phyloP scores from a whole-genome alignment of 2,888 invertebrate species.

The Peribatodes rhomboidaria region DNA sequence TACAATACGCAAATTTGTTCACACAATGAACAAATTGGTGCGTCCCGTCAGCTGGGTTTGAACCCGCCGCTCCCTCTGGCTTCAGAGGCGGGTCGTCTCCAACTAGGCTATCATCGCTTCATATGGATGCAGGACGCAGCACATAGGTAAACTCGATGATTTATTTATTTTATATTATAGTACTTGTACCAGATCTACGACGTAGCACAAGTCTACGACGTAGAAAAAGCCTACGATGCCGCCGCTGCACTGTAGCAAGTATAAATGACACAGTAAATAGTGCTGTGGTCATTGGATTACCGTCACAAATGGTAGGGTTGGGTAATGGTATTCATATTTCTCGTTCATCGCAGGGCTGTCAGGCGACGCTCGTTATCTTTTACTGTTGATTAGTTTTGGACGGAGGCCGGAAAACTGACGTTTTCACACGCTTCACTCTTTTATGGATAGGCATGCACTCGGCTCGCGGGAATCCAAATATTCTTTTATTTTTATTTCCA shows the following conservation, averaged over 20 bases:
- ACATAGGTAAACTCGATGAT: too few species aligned
- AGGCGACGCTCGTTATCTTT: conserved; percentile 55
- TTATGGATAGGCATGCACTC: conserved; percentile 18
- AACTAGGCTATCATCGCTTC: too few species aligned
- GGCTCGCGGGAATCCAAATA: conserved; percentile 17
- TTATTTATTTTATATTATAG: too few species aligned
- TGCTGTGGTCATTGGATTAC: conserved; percentile 1
- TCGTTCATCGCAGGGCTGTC: conserved; percentile 50
- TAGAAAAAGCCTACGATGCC: conserved; percentile 33
- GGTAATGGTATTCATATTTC: conserved; percentile 48
- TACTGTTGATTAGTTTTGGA: conserved; percentile 63
- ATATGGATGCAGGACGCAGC: too few species aligned
- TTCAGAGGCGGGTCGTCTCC: too few species aligned
- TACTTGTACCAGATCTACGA: not conserved
- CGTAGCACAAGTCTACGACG: conserved; percentile 39
- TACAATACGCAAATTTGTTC: too few species aligned
- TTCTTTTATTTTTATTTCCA: conserved; percentile 40
- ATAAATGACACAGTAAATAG: conserved; percentile 11
- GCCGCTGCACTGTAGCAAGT: not conserved
- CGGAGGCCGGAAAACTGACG: conserved; percentile 44
- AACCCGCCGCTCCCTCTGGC: too few species aligned
- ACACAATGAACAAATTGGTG: too few species aligned
- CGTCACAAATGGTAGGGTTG: conserved; percentile 28
- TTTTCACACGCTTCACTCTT: conserved; percentile 38
- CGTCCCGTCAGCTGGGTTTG: too few species aligned